A percentile compares a stretch with the other conserved stretches of the same genome.
These are phyloP conservation scores for Indicator indicator DNA, from an alignment of 2,113 vertebrate genomes.

Conservation along the genomic window DNA sequence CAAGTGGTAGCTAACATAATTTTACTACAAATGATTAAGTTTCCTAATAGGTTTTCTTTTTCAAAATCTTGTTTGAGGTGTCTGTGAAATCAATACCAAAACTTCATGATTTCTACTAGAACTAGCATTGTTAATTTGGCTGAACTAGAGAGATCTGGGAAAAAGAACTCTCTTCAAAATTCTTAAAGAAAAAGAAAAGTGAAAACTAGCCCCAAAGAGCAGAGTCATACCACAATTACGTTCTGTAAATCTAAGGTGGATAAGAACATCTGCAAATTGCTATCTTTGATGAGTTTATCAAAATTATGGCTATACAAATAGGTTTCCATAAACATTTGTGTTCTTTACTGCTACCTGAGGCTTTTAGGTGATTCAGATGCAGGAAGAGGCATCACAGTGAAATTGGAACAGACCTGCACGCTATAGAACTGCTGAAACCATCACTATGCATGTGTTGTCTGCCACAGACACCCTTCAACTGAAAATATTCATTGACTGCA, in stretches of 20 bases:
- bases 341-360: background rate
- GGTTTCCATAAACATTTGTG: background rate
- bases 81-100: constrained; percentile 78
- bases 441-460: rapidly evolving
- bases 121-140: constrained; percentile 67
- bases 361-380: background rate
- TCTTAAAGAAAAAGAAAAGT: background rate
- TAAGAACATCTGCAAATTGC: constrained; percentile 32
- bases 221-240: background rate
- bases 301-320: constrained; percentile 9
- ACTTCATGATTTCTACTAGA: constrained; percentile 73
- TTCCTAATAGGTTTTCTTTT: constrained; percentile 75
- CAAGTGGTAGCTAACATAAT: constrained; percentile 82
- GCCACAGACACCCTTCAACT: background rate
- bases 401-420: background rate
- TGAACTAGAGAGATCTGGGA: constrained; percentile 28
- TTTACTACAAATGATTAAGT: constrained; percentile 83
- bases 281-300: constrained; percentile 26
- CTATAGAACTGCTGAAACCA: background rate
- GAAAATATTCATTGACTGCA: background rate
- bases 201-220: background rate
- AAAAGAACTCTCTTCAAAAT: background rate
- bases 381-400: background rate
- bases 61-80: constrained; percentile 76
- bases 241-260: constrained; percentile 28